phyloP scores from a whole-genome alignment of 2,797 vertebrate species.

The Tachyglossus aculeatus region DNA sequence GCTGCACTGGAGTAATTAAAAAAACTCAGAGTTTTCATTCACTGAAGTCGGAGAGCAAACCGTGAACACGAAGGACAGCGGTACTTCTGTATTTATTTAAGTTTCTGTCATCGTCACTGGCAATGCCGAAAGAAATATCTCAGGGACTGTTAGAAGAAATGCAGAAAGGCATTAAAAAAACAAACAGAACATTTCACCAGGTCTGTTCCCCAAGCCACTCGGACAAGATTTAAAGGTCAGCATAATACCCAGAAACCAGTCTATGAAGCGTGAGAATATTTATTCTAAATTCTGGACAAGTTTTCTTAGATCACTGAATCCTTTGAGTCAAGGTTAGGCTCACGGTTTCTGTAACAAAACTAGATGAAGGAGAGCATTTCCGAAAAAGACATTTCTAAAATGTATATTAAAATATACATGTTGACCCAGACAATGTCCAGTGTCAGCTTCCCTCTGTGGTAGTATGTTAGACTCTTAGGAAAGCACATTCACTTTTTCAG shows the following conservation, averaged over 20 bases:
- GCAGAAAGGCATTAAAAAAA: slow-evolving; percentile 20
- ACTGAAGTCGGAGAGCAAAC: too few species aligned
- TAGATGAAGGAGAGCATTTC: not conserved
- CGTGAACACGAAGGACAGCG: too few species aligned
- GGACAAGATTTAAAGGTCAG: slow-evolving; percentile 12
- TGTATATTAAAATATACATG: too few species aligned
- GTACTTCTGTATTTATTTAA: slow-evolving; percentile 36
- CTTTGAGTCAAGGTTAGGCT: slow-evolving; percentile 8
- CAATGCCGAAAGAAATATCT: slow-evolving; percentile 26
- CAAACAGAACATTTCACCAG: slow-evolving; percentile 36
- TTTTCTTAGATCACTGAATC: not conserved
- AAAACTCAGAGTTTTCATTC: too few species aligned
- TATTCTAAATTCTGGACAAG: slow-evolving; percentile 24
- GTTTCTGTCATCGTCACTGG: slow-evolving; percentile 30
- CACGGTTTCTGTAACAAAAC: not conserved
- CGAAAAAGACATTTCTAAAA: too few species aligned
- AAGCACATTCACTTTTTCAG: too few species aligned
- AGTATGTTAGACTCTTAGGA: too few species aligned
- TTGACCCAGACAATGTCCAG: too few species aligned
- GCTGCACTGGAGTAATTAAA: too few species aligned
- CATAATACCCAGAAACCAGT: slow-evolving; percentile 39
- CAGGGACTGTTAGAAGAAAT: slow-evolving; percentile 19
- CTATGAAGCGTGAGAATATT: not conserved
- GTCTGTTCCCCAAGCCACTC: slow-evolving; percentile 8
- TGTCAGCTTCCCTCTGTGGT: too few species aligned